These are phyloP conservation scores for Enoplosus armatus DNA, from an alignment of 2,797 vertebrate genomes.

Conservation along the genomic window DNA sequence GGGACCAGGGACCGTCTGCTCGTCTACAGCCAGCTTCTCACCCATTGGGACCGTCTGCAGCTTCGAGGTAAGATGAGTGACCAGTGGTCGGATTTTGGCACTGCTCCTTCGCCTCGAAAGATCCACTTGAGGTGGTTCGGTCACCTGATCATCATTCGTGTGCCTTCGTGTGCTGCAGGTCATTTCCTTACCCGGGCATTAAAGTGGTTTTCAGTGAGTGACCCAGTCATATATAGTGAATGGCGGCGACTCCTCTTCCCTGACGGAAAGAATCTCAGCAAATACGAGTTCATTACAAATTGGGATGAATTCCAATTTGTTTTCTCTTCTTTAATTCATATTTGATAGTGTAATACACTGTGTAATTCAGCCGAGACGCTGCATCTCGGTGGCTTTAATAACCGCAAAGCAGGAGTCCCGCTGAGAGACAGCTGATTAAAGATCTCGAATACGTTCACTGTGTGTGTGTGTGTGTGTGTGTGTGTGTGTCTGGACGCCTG, in stretches of 20 bases:
- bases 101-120: too few species aligned
- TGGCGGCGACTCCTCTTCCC: background rate
- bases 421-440: slow-evolving; percentile 26
- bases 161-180: background rate
- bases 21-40: too few species aligned
- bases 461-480: background rate
- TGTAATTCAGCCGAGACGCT: background rate
- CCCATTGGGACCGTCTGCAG: too few species aligned
- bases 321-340: background rate
- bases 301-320: background rate
- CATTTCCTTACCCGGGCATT: slow-evolving; percentile 3
- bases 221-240: background rate
- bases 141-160: too few species aligned
- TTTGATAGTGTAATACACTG: background rate
- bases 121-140: too few species aligned
- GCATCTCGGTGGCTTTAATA: slow-evolving; percentile 1
- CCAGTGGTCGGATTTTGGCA: too few species aligned
- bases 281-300: background rate
- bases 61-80: too few species aligned
- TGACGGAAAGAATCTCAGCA: background rate
- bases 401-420: slow-evolving; percentile 13
- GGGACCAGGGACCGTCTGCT: too few species aligned
- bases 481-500: background rate
- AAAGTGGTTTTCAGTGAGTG: background rate
- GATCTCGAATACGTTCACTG: background rate